phyloP scores from a whole-genome alignment of 2,888 invertebrate species.

The Sipha maydis region DNA sequence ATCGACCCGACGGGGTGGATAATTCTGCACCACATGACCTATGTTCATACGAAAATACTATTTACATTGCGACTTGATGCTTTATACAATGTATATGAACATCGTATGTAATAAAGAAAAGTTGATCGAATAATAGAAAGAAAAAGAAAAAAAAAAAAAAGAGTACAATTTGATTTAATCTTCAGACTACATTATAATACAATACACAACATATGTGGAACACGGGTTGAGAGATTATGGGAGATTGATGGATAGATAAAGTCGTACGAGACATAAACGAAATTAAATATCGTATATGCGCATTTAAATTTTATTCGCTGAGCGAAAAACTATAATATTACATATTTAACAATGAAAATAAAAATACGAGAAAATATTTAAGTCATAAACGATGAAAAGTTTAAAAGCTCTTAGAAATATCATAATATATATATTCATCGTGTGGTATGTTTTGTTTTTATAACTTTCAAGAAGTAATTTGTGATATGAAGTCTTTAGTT shows the following conservation, averaged over 20 bases:
- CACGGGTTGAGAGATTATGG: conserved; percentile 1
- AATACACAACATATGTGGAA: neutral
- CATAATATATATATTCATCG: neutral
- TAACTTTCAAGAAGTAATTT: conserved; percentile 37
- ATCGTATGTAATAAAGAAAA: neutral
- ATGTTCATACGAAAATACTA: neutral
- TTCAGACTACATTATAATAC: conserved; percentile 6
- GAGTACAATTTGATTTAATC: conserved; percentile 34
- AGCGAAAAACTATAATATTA: conserved; percentile 28
- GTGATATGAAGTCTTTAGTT: conserved; percentile 34
- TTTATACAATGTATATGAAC: neutral
- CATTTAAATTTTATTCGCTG: conserved; percentile 35
- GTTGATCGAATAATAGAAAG: neutral
- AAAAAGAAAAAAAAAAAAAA: neutral
- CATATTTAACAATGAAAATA: neutral
- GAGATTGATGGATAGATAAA: conserved; percentile 34
- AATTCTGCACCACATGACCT: neutral
- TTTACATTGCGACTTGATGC: neutral
- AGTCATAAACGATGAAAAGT: conserved; percentile 48
- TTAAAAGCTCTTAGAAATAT: conserved; percentile 28
- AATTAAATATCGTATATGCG: conserved; percentile 35
- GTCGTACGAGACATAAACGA: conserved; percentile 1
- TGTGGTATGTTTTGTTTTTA: conserved; percentile 2
- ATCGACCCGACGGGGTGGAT: conserved; percentile 7
- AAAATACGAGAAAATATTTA: conserved; percentile 29